Percentiles rank a stretch among this genome's conserved stretches.
Evolutionary conservation across 1,140 invertebrate species (phyloP).

Genomic region (Apis dorsata): DNA sequence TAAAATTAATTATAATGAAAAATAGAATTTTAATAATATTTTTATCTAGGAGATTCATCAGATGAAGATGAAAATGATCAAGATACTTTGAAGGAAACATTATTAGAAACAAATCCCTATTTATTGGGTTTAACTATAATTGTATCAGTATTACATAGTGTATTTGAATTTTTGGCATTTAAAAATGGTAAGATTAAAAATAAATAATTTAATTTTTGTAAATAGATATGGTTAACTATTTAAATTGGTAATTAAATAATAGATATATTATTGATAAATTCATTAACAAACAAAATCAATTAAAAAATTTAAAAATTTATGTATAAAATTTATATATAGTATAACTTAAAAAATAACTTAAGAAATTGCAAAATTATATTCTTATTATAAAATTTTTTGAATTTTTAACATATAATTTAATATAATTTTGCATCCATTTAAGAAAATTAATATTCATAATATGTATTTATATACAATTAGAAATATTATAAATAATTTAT

Average conservation of each 20-base stretch:
- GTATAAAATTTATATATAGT: no score
- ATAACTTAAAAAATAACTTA: no score
- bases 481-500: not conserved
- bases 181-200: constrained; percentile 91
- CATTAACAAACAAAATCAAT: no score
- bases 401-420: no score
- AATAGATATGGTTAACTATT: not conserved
- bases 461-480: no score
- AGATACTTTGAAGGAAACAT: constrained; percentile 97
- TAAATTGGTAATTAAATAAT: no score
- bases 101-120: constrained; percentile 98
- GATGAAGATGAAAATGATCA: constrained; percentile 94
- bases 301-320: no score
- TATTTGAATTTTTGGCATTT: constrained; percentile 99
- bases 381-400: no score
- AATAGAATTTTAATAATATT: not conserved
- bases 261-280: no score
- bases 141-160: constrained; percentile 96
- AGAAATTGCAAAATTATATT: no score
- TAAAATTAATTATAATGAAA: not conserved
- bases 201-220: not conserved
- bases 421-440: no score
- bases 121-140: constrained; percentile 94
- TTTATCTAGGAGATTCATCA: constrained; percentile 74
- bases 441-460: no score